Base-by-base conservation (phyloP, 2,888 invertebrate species). In the Drosophila austrosaltans region DNA sequence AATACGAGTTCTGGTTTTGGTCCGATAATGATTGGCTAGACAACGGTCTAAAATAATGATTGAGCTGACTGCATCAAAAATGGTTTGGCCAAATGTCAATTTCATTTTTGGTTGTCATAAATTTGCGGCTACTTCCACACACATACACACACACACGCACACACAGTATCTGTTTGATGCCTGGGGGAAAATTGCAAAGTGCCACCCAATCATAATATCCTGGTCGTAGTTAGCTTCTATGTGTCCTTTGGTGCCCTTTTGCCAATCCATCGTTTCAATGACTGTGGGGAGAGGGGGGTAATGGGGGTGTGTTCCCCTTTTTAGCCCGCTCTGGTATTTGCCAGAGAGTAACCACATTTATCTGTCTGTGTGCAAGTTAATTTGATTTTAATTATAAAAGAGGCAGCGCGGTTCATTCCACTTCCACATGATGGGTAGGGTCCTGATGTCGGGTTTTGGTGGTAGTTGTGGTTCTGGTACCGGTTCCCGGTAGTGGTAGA, bases 331-430 rank as follows among this genome's bases (percentile, higher is more conserved):
- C 36, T 36, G 8, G 36, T 36, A 36, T 36, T 36, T n/a, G 36
- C 32, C 48, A 10, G 4, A 16, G 4, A 25, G 28, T 63, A 63
- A 30, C 57, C 58, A 28, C 71, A 70, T 16, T 32, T 5, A 3
- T 3, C 30, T 60, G 60, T 32, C 30, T 44, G 72, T 72, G 61
- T 62, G 68, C 53, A 61, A 53, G 75, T 79, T 89, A 89, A 89
- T 84, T 87, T 88, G 89, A 84, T 83, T 88, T 84, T 89, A 84
- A 84, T 89, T 83, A 84, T 89, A 76, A 79, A 89, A 79, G 53
- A 69, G 57, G 39, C 36, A 68, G 53, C 10, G 48, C 4, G 48
- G 48, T 48, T 25, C 12, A n/a, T 53, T 36, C 61, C 30, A 44
- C 63, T 57, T 64, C 40, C 32, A 61, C 57, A 59, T 57, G 57